These are phyloP conservation scores for Poeciliopsis turrubarensis DNA, from an alignment of 2,113 vertebrate species.

Conservation along the genomic window DNA sequence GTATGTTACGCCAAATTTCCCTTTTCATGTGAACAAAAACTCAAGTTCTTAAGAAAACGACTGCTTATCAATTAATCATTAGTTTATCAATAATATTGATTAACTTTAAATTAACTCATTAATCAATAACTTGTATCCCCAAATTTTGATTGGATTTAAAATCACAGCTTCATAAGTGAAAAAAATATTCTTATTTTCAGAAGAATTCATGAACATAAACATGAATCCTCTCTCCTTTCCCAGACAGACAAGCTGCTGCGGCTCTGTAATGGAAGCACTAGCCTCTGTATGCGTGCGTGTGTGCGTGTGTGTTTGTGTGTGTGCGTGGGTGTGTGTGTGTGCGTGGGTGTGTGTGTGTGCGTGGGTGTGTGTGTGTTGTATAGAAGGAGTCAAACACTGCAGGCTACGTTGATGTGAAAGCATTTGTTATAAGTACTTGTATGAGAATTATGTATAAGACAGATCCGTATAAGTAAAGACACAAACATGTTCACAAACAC, in stretches of 20 bases:
- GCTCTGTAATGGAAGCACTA: constrained; percentile 46
- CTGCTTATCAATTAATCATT: too few species aligned
- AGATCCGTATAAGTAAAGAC: neutral
- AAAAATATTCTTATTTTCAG: neutral
- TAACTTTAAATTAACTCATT: too few species aligned
- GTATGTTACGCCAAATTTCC: too few species aligned
- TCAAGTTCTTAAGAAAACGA: too few species aligned
- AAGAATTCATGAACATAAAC: neutral
- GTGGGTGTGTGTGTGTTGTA: constrained; percentile 21
- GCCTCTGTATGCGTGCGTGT: constrained; percentile 27
- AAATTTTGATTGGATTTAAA: neutral
- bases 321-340: constrained; percentile 10
- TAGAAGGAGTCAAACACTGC: constrained; percentile 43
- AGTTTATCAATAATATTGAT: too few species aligned
- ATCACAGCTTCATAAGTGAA: neutral
- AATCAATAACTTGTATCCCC: too few species aligned
- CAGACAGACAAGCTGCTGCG: constrained; percentile 37
- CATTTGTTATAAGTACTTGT: constrained; percentile 38
- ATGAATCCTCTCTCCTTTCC: constrained; percentile 16
- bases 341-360: neutral
- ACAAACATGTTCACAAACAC: neutral
- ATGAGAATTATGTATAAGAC: constrained; percentile 14
- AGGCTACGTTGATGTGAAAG: constrained; percentile 55
- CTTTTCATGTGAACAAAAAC: too few species aligned
- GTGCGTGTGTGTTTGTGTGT: constrained; percentile 4